phyloP scores from a whole-genome alignment of 2,888 invertebrate genomes.

The Limnephilus rhombicus region DNA sequence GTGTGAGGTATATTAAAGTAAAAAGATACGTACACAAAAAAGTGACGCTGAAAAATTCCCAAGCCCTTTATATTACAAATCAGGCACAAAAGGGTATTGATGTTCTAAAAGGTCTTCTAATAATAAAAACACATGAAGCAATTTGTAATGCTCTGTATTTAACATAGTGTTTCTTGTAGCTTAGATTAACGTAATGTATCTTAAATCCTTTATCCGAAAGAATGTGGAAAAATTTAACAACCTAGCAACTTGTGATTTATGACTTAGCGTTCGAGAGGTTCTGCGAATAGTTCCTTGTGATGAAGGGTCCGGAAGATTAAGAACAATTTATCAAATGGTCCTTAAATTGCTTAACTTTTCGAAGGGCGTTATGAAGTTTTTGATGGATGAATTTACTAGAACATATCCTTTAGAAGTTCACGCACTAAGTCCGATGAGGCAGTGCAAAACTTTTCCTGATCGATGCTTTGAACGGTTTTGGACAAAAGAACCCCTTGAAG shows the following conservation, averaged over 20 bases:
- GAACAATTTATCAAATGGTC: constrained; percentile 34
- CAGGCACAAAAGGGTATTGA: neutral
- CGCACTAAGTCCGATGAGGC: neutral
- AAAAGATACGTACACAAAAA: neutral
- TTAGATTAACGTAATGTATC: neutral
- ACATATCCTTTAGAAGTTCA: neutral
- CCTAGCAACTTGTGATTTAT: neutral
- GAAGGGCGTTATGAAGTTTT: constrained; percentile 15
- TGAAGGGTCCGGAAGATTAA: neutral
- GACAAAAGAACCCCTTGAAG: neutral
- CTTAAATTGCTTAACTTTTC: constrained; percentile 7
- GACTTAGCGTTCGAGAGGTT: neutral
- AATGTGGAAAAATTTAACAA: neutral
- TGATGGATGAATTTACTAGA: constrained; percentile 12
- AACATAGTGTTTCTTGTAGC: neutral
- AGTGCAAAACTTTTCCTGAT: neutral
- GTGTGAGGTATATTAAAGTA: neutral
- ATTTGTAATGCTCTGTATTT: neutral
- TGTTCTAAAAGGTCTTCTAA: neutral
- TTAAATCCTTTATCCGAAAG: neutral
- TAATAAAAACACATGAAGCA: neutral
- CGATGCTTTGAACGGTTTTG: neutral
- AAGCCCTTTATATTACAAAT: neutral
- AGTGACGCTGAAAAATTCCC: neutral
- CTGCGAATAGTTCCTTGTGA: neutral